These are phyloP conservation scores for Harpegnathos saltator DNA, from an alignment of 1,140 invertebrate species.

Conservation along the genomic window DNA sequence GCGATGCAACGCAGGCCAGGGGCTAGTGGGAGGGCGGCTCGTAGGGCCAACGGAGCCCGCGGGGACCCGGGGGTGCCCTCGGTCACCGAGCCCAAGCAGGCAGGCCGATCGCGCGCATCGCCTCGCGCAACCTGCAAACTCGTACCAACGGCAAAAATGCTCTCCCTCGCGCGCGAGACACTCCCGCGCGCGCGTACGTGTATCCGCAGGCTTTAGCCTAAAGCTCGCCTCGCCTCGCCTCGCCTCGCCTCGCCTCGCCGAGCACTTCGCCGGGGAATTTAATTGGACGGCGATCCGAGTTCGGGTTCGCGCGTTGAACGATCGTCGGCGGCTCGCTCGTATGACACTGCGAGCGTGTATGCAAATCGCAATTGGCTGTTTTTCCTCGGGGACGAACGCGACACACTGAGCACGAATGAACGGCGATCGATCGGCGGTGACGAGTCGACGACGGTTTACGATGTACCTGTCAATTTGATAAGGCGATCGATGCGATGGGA, in stretches of 20 bases:
- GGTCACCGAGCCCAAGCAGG: constrained; percentile 80
- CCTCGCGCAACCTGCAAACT: constrained; percentile 83
- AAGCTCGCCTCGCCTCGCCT: constrained; percentile 32
- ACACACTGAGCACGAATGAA: constrained; percentile 8
- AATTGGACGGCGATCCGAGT: constrained; percentile 9
- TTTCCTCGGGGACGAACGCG: not conserved
- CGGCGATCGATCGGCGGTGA: not conserved
- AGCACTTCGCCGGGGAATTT: constrained; percentile 8
- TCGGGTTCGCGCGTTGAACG: not conserved
- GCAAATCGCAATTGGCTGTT: too few relatives aligned
- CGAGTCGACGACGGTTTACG: not conserved
- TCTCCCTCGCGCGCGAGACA: constrained; percentile 72
- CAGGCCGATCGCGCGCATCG: constrained; percentile 79
- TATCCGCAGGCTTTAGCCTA: constrained; percentile 65
- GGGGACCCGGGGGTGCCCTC: constrained; percentile 75
- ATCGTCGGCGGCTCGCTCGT: too few relatives aligned
- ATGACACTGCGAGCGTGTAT: too few relatives aligned
- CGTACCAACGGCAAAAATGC: constrained; percentile 82
- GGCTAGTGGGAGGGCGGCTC: constrained; percentile 74
- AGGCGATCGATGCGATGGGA: not conserved
- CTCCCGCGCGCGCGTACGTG: constrained; percentile 58
- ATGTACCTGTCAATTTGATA: constrained; percentile 22
- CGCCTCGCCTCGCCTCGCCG: not conserved
- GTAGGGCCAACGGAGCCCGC: constrained; percentile 73
- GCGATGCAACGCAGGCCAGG: constrained; percentile 75